Evolutionary conservation across 2,888 invertebrate species (phyloP).

Genomic region (Nasonovia ribisnigri): DNA sequence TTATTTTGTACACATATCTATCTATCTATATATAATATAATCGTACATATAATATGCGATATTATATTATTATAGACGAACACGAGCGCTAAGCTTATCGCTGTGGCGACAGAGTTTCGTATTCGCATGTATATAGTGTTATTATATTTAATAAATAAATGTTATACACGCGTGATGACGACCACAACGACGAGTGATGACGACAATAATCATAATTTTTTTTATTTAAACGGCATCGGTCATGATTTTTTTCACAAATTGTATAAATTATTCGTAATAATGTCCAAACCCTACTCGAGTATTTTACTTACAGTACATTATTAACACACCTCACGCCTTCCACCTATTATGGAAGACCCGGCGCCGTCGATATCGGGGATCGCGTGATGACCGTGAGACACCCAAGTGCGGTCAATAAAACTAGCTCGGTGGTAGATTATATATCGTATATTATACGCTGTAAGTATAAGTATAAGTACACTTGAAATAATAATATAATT

Average conservation of each 20-base stretch:
- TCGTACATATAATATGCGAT: not conserved
- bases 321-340: not conserved
- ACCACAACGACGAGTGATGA: not conserved
- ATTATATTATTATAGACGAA: constrained; percentile 19
- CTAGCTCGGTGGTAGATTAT: no score
- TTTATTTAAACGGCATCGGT: not conserved
- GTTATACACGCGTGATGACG: not conserved
- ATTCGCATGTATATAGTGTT: not conserved
- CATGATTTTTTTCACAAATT: not conserved
- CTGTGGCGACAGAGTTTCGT: constrained; percentile 2
- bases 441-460: no score
- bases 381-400: not conserved
- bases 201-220: not conserved
- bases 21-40: not conserved
- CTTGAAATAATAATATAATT: not conserved
- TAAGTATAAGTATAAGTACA: no score
- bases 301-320: not conserved
- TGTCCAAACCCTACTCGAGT: not conserved
- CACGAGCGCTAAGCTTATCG: not conserved
- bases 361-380: not conserved
- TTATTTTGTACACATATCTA: not conserved
- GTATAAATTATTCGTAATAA: not conserved
- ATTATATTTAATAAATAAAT: not conserved
- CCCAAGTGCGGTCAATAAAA: no score
- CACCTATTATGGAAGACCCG: not conserved